A percentile compares a stretch with the other conserved stretches of the same genome.
Evolutionary conservation across 2,888 invertebrate genomes (phyloP).

Genomic region (Alentia gelatinosa): DNA sequence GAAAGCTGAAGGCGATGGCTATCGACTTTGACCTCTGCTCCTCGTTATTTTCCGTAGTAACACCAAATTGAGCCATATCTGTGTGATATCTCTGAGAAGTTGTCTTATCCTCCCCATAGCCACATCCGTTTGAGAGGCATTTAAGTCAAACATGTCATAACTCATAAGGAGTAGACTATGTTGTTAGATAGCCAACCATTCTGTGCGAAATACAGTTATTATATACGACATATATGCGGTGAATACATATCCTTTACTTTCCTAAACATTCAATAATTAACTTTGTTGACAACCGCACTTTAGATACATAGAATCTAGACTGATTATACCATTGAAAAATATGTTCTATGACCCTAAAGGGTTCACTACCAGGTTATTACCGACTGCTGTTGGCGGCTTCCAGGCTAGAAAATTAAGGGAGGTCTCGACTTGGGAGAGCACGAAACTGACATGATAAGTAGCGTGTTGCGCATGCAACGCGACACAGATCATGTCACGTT

Average conservation of each 20-base stretch:
- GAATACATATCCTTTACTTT: no score
- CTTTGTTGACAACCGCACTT: not conserved
- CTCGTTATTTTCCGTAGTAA: not conserved
- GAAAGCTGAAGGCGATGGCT: not conserved
- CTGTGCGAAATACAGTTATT: no score
- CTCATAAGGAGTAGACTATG: no score
- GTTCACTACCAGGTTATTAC: not conserved
- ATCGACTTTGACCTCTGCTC: not conserved
- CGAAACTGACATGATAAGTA: not conserved
- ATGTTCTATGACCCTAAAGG: not conserved
- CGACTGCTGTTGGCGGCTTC: not conserved
- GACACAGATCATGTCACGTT: not conserved
- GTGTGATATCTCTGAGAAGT: not conserved
- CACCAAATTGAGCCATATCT: not conserved
- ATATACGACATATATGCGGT: no score
- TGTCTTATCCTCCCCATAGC: not conserved
- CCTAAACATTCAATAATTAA: not conserved
- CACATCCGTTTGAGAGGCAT: not conserved
- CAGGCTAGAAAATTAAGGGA: not conserved
- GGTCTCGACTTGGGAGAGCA: not conserved
- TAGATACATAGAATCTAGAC: not conserved
- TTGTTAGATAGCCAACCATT: no score
- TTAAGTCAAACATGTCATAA: not conserved
- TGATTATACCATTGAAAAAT: not conserved
- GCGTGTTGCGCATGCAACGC: not conserved